phyloP scores from a whole-genome alignment of 2,113 vertebrate genomes.

The Pseudopipra pipra region DNA sequence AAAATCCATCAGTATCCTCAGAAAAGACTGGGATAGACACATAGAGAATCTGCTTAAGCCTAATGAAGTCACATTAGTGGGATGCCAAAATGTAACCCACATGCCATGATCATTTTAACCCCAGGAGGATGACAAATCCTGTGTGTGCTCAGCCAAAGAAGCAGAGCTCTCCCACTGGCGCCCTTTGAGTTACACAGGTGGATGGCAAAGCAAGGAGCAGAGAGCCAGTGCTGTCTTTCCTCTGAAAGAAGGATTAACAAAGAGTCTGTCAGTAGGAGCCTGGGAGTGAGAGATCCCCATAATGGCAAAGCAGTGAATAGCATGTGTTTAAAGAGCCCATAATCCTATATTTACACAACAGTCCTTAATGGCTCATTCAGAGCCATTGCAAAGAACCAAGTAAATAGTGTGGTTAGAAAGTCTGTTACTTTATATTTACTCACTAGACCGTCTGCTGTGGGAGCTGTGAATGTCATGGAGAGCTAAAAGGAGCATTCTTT shows the following conservation, averaged over 20 bases:
- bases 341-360: slow-evolving; percentile 73
- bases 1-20: not conserved
- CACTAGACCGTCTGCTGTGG: slow-evolving; percentile 62
- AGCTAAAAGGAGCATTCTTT: slow-evolving; percentile 56
- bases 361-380: slow-evolving; percentile 70
- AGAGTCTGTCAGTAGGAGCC: slow-evolving; percentile 29
- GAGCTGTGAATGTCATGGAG: slow-evolving; percentile 59
- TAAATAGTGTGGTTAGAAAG: slow-evolving; percentile 68
- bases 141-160: not conserved
- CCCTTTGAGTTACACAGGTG: not conserved
- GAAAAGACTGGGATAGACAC: not conserved
- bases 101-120: not conserved
- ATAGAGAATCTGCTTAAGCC: not conserved
- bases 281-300: slow-evolving; percentile 39
- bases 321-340: slow-evolving; percentile 63
- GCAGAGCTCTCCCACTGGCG: not conserved
- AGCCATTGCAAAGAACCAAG: slow-evolving; percentile 63
- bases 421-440: slow-evolving; percentile 71
- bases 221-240: not conserved
- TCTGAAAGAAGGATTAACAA: slow-evolving; percentile 19
- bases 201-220: not conserved
- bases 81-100: not conserved
- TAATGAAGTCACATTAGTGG: not conserved
- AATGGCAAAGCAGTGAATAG: slow-evolving; percentile 64
- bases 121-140: not conserved